phyloP scores from a whole-genome alignment of 2,797 vertebrate species.

The Gallirallus australis region DNA sequence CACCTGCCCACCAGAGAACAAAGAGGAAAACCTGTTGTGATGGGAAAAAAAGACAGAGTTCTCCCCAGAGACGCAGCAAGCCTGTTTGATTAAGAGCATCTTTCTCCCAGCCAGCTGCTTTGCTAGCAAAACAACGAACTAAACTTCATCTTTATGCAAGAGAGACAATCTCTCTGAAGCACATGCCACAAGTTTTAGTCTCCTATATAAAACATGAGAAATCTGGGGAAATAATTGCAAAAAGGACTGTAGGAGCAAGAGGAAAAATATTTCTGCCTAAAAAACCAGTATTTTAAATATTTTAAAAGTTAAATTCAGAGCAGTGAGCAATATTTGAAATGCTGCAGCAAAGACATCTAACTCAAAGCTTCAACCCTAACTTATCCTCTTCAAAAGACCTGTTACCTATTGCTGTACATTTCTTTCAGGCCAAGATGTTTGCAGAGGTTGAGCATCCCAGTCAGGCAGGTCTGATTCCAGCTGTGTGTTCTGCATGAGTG shows the following conservation, averaged over 20 bases:
- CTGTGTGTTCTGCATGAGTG: neutral
- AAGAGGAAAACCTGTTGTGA: constrained; percentile 60
- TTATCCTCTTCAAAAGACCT: neutral
- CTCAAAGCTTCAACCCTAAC: neutral
- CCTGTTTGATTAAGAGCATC: constrained; percentile 37
- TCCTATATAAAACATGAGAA: neutral
- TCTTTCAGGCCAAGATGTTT: neutral
- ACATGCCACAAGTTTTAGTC: neutral
- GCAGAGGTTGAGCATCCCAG: neutral
- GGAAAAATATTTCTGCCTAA: neutral
- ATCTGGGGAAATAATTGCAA: neutral
- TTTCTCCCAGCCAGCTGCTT: constrained; percentile 47
- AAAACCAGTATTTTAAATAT: neutral
- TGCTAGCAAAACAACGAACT: neutral
- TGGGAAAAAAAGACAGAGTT: constrained; percentile 30
- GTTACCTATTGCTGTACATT: neutral
- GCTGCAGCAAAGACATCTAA: neutral
- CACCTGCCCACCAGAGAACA: constrained; percentile 58
- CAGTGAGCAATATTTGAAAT: neutral
- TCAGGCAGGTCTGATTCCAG: neutral
- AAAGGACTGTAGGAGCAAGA: neutral
- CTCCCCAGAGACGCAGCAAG: neutral
- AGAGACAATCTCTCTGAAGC: neutral
- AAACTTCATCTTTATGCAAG: constrained; percentile 14
- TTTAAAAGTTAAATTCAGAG: neutral